Evolutionary conservation across 2,797 vertebrate genomes (phyloP).

Genomic region (Neostethus bicornis): DNA sequence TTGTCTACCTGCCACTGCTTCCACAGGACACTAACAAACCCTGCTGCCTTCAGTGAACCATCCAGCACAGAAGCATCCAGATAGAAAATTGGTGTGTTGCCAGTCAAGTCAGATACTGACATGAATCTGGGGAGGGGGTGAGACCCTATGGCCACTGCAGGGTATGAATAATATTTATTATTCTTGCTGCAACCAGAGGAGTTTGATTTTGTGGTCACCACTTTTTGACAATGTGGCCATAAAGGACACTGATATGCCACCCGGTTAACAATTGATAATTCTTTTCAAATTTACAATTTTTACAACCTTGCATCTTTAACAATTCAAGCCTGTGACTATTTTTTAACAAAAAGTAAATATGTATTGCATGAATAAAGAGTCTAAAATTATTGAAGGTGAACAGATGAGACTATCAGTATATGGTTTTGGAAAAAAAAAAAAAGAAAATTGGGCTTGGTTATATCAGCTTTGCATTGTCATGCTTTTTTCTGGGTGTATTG

Average conservation of each 20-base stretch:
- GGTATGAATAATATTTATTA: conserved; percentile 60
- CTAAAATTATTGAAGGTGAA: no score
- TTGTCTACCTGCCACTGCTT: conserved; percentile 57
- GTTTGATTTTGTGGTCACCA: conserved; percentile 43
- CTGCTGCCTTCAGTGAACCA: conserved; percentile 53
- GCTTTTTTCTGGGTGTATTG: no score
- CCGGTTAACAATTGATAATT: conserved; percentile 33
- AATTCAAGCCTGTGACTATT: no score
- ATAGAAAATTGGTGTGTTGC: conserved; percentile 56
- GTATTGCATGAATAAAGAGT: no score
- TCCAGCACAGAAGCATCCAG: conserved; percentile 30
- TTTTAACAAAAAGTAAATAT: no score
- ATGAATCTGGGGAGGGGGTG: conserved; percentile 30
- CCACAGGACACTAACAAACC: conserved; percentile 62
- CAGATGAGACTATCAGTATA: no score
- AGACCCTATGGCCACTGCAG: conserved; percentile 13
- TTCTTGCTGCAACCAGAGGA: conserved; percentile 27
- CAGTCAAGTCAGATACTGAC: conserved; percentile 43
- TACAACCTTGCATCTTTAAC: conserved; percentile 26
- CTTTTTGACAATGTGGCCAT: conserved; percentile 34
- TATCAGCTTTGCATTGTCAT: no score
- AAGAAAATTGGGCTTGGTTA: no score
- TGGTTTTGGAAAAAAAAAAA: no score
- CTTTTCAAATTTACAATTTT: no score
- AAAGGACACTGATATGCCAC: conserved; percentile 49